These are phyloP conservation scores for Bufotes viridis DNA, from an alignment of 2,797 vertebrate genomes.

Conservation along the genomic window DNA sequence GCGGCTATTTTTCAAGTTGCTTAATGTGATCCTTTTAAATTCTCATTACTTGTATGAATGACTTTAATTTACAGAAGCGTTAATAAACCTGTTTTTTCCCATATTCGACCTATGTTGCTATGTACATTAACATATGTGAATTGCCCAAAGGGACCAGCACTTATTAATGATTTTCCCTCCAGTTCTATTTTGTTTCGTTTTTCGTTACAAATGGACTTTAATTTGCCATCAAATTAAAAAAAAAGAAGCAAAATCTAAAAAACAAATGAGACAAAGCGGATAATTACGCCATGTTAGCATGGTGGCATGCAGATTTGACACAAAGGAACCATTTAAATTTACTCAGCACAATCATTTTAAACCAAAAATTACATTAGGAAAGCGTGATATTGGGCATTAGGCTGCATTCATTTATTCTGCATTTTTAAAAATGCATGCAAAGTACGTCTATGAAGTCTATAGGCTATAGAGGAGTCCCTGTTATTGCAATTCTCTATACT, in stretches of 20 bases:
- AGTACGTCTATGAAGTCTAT: background rate
- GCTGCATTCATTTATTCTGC: constrained; percentile 13
- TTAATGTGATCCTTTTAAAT: background rate
- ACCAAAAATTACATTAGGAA: background rate
- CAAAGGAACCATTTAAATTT: background rate
- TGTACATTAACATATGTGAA: constrained; percentile 11
- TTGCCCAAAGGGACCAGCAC: constrained; percentile 3
- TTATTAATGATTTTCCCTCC: constrained; percentile 16
- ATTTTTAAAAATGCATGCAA: constrained; percentile 28
- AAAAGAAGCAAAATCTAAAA: background rate
- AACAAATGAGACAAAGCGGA: background rate
- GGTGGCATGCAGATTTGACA: background rate
- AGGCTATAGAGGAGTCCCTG: background rate
- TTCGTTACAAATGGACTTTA: constrained; percentile 18
- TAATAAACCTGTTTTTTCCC: background rate
- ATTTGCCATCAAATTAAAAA: constrained; percentile 18
- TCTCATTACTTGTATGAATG: constrained; percentile 23
- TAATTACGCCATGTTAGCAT: background rate
- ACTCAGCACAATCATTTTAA: background rate
- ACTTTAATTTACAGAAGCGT: constrained; percentile 40
- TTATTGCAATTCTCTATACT: background rate
- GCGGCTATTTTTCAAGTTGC: background rate
- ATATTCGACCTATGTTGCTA: background rate
- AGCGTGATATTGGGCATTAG: background rate
- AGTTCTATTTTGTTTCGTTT: constrained; percentile 1